A percentile compares a stretch with the other conserved stretches of the same genome.
Conservation (phyloP, 2,888 invertebrate genomes). For the Chouioia cunea region DNA sequence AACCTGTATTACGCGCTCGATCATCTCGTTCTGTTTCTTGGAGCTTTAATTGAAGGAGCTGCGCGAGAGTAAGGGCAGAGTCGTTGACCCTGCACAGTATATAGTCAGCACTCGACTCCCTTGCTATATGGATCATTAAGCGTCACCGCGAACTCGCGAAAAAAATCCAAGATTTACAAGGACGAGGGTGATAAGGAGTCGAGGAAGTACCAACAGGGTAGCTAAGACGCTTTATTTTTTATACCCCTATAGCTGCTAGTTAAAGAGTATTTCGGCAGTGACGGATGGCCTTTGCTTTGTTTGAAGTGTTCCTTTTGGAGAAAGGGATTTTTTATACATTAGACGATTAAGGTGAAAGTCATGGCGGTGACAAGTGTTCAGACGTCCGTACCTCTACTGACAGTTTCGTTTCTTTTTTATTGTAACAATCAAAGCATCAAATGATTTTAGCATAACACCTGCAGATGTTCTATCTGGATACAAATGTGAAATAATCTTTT, state of each 20-base stretch:
- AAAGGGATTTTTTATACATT: too few species aligned
- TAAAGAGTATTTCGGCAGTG: too few species aligned
- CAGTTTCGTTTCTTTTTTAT: too few species aligned
- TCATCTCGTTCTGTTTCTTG: conserved; percentile 57
- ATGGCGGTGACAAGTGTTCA: too few species aligned
- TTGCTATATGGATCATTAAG: conserved; percentile 47
- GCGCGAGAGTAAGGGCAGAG: conserved; percentile 55
- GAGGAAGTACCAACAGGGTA: neutral
- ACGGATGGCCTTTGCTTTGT: too few species aligned
- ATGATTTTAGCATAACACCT: too few species aligned
- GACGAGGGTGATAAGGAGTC: neutral
- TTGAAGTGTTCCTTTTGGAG: too few species aligned
- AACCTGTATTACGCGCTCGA: conserved; percentile 51
- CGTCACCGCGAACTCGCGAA: conserved; percentile 49
- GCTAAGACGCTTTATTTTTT: neutral
- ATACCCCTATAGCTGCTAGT: neutral
- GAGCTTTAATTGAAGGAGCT: conserved; percentile 57
- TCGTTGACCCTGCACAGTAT: conserved; percentile 63
- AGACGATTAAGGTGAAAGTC: too few species aligned
- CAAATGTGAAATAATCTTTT: too few species aligned
- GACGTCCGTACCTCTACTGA: too few species aligned
- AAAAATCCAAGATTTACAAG: conserved; percentile 14
- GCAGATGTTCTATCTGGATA: too few species aligned
- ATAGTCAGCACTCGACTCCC: conserved; percentile 5
- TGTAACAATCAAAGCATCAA: too few species aligned